Evolutionary conservation across 2,888 invertebrate species (phyloP), one percentile per base, ranked within the genome.

Genomic region (Cinara cedri): DNA sequence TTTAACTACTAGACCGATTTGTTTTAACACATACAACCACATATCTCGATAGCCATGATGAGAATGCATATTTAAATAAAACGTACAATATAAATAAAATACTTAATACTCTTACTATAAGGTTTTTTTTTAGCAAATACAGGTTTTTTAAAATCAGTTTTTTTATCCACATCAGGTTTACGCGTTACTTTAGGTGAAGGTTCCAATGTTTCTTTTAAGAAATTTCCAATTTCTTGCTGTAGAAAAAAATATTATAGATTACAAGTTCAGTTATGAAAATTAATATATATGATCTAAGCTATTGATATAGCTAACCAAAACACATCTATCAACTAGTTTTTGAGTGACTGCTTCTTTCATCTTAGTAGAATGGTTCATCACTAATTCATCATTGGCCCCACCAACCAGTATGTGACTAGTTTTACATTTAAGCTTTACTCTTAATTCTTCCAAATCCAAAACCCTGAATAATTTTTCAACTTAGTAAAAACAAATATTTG

Each of bases 371-470:
- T 91, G 90, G 9, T 89, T 89, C 81, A 95, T 88, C 57, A 93
- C 87, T 21, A 95, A 86, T 75, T 90, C 88, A 85, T 93, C 92
- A 86, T 94, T 93, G 0, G 92, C 93, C 54, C 92, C 91, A 26
- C 94, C 94, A 19, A 95, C 91, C 16, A 95, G 89, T 51, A 94
- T 88, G 51, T 94, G 86, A 72, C 91, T 90, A 3, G 92, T 92
- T 84, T 93, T 92, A 0, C 92, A 91, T 82, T 90, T 88, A 90
- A 95, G 91, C 82, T 90, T 89, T 84, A 92, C 92, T 6, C 94
- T 87, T 55, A 94, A 85, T 76, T 91, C 91, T 85, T 94, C 94
- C 83, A 95, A 87, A 85, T 93, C 92, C 84, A 93, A 93, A 71
- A 90, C 88, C 55, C 90, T 90, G 88, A 81, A 84, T 83, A 66